These are phyloP conservation scores for Cephus cinctus DNA, from an alignment of 1,140 invertebrate genomes.

Conservation along the genomic window DNA sequence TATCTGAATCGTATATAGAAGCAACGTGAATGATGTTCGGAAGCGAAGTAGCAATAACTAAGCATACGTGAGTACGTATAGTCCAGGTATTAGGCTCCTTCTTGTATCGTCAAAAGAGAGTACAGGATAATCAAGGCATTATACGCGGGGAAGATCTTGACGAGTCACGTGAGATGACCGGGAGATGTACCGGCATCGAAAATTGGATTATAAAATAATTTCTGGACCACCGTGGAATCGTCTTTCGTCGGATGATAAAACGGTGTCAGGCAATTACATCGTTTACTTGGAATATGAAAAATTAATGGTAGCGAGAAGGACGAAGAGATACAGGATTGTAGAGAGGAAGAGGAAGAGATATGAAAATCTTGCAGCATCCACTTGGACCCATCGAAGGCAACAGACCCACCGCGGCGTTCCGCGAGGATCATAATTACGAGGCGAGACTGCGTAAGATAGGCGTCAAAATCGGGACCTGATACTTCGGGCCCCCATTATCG, in stretches of 20 bases:
- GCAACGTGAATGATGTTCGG: neutral
- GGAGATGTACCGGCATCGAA: conserved; percentile 19
- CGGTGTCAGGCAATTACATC: no score
- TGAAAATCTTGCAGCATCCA: no score
- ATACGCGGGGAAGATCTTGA: conserved; percentile 19
- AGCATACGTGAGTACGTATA: no score
- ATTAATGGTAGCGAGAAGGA: conserved; percentile 10
- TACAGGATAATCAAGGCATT: conserved; percentile 25
- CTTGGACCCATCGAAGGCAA: no score
- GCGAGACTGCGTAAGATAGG: conserved; percentile 44
- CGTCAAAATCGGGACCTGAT: conserved; percentile 40
- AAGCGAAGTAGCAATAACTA: neutral
- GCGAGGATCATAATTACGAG: conserved; percentile 54
- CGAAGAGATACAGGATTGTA: conserved; percentile 28
- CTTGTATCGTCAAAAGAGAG: no score
- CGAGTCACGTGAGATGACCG: conserved; percentile 23
- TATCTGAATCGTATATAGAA: no score
- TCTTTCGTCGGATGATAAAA: no score
- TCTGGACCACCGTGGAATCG: conserved; percentile 19
- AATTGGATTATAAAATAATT: conserved; percentile 20
- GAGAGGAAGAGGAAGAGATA: conserved; percentile 9
- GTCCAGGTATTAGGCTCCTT: no score
- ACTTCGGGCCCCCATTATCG: conserved; percentile 40
- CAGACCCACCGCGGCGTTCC: conserved; percentile 55
- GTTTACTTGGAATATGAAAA: no score